phyloP scores from a whole-genome alignment of 2,113 vertebrate species.

The Opisthocomus hoazin region DNA sequence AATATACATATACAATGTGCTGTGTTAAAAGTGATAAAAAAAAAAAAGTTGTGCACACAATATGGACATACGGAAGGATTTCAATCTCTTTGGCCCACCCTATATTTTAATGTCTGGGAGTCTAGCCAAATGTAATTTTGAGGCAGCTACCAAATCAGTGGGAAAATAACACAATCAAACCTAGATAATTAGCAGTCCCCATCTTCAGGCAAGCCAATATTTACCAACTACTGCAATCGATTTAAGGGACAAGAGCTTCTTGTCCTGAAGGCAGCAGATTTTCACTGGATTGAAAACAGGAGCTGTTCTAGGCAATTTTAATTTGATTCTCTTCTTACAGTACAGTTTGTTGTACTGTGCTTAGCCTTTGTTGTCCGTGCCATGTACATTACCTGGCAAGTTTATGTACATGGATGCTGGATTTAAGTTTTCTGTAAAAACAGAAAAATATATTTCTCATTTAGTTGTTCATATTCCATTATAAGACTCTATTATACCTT shows the following conservation, averaged over 20 bases:
- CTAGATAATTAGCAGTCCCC: background rate
- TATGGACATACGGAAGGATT: background rate
- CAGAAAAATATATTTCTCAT: too few species aligned
- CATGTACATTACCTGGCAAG: background rate
- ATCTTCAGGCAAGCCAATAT: background rate
- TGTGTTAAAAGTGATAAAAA: background rate
- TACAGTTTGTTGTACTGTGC: background rate
- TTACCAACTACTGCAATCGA: background rate
- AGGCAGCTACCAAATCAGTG: background rate
- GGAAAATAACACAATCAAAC: background rate
- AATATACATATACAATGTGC: background rate
- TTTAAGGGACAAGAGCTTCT: background rate
- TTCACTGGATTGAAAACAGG: background rate
- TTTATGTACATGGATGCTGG: background rate
- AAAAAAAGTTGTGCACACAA: background rate
- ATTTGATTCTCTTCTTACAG: background rate
- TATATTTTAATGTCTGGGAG: background rate
- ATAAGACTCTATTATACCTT: background rate
- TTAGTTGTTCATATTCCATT: background rate
- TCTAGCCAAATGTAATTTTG: background rate
- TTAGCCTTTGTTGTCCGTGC: background rate
- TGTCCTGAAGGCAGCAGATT: background rate
- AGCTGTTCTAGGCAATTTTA: background rate
- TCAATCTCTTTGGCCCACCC: background rate
- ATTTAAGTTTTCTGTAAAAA: background rate